These are phyloP conservation scores for Gambusia affinis DNA, from an alignment of 2,113 vertebrate species.

Conservation along the genomic window DNA sequence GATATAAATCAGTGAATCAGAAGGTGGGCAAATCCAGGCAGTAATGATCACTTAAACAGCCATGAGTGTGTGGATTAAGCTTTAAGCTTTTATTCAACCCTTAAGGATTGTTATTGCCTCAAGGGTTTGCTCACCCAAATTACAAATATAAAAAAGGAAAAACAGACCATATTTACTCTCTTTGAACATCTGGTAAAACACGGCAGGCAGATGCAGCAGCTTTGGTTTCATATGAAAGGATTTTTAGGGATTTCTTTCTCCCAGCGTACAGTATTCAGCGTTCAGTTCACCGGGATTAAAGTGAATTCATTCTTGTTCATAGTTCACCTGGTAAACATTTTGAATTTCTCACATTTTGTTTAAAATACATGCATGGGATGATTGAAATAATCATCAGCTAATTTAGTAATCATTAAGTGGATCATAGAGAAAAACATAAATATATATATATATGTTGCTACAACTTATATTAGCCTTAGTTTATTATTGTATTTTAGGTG, in stretches of 20 bases:
- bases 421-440: too few relatives aligned
- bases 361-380: background rate
- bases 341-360: too few relatives aligned
- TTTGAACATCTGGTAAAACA: background rate
- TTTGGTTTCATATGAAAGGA: conserved; percentile 1
- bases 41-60: conserved; percentile 54
- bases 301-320: background rate
- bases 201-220: background rate
- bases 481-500: too few relatives aligned
- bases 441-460: too few relatives aligned
- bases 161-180: conserved; percentile 4
- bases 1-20: conserved; percentile 53
- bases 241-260: background rate
- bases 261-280: background rate
- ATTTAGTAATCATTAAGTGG: too few relatives aligned
- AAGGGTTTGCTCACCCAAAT: conserved; percentile 36
- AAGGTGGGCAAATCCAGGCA: conserved; percentile 53
- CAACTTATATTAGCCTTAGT: too few relatives aligned
- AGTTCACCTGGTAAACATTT: background rate
- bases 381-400: too few relatives aligned
- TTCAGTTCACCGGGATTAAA: background rate
- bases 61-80: conserved; percentile 57
- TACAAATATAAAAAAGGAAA: conserved; percentile 17
- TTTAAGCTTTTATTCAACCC: conserved; percentile 50
- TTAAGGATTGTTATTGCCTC: conserved; percentile 30